Base-by-base conservation (phyloP, 2,797 vertebrate genomes). In the Hypotaenidia okinawae region DNA sequence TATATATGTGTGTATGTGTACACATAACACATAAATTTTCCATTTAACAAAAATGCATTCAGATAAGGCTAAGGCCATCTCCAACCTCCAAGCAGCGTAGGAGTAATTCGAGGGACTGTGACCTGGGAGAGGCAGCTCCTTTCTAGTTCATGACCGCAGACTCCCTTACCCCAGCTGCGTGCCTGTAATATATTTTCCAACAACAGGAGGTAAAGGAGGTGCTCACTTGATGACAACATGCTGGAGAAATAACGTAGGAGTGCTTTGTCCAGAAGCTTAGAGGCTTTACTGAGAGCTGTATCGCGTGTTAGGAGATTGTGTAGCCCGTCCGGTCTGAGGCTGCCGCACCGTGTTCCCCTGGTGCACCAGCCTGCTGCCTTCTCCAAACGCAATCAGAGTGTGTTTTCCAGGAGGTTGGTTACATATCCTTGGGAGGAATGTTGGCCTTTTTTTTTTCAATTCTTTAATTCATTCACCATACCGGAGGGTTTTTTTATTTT, bases 361-460 rank as follows among this genome's bases (percentile, higher is more conserved):
- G 32, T 32, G 64, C 59, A 21, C 59, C 83, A 33, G 17, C 45
- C 70, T n/a, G 59, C 33, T 23, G 47, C 57, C 67, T 64, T 45
- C 89, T 47, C 28, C 78, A 72, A 8, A 16, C 25, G 68, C 58
- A 45, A 83, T 70, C 84, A 59, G 9, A 89, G 59, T 11, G n/a
- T 72, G 39, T 78, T 89, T 92, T 82, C 86, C 88, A 92, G 83
- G 47, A 92, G 81, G 64, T 16, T 91, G 79, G 62, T 69, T 78
- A 43, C 11, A 27, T 69, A 66, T 59, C 74, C 73, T 84, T 84
- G 52, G 33, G 66, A 91, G 83, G 27, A 45, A 86, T 33, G 13
- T 8, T 88, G 41, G 43, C 12, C 3, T n/a, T n/a, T 55, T 72
- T 85, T 45, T 62, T 5, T 85, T 43, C 58, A 4, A 14, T 39